phyloP scores from a whole-genome alignment of 1,140 invertebrate species.

The Brachionus rotundiformis region DNA sequence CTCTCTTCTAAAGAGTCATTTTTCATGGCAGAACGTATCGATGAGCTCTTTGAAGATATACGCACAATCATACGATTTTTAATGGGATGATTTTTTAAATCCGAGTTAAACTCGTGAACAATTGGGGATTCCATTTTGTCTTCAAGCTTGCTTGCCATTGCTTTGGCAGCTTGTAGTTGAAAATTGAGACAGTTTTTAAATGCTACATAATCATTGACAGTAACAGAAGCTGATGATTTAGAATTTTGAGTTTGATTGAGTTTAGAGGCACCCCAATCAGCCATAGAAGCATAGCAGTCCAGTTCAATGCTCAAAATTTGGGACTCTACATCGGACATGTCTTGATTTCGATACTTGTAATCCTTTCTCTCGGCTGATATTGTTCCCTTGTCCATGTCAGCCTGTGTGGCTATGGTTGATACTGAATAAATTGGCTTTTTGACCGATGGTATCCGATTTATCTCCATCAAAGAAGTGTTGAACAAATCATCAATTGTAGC shows the following conservation, averaged over 20 bases:
- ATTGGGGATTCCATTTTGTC: neutral
- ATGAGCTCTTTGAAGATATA: slow-evolving; percentile 1
- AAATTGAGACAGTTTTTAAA: slow-evolving; percentile 48
- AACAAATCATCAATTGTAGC: neutral
- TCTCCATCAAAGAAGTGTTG: neutral
- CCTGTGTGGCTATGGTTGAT: slow-evolving; percentile 43
- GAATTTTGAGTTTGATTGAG: neutral
- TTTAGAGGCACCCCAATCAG: neutral
- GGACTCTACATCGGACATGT: slow-evolving; percentile 45
- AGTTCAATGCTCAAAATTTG: slow-evolving; percentile 47
- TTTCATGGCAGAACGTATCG: neutral
- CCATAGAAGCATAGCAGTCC: slow-evolving; percentile 28
- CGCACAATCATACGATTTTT: slow-evolving; percentile 40
- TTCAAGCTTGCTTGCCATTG: slow-evolving; percentile 2
- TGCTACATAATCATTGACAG: slow-evolving; percentile 38
- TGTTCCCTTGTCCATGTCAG: slow-evolving; percentile 45
- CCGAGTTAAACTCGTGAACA: slow-evolving; percentile 4
- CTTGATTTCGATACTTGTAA: slow-evolving; percentile 47
- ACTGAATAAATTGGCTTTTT: slow-evolving; percentile 47
- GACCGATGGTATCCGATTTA: slow-evolving; percentile 33
- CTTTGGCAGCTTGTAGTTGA: slow-evolving; percentile 36
- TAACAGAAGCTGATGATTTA: slow-evolving; percentile 26
- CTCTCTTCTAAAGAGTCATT: slow-evolving; percentile 16
- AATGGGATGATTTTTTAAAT: slow-evolving; percentile 20
- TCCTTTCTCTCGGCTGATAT: slow-evolving; percentile 45